Conservation (phyloP, 1,140 invertebrate genomes). For the Drosophila pachea region DNA sequence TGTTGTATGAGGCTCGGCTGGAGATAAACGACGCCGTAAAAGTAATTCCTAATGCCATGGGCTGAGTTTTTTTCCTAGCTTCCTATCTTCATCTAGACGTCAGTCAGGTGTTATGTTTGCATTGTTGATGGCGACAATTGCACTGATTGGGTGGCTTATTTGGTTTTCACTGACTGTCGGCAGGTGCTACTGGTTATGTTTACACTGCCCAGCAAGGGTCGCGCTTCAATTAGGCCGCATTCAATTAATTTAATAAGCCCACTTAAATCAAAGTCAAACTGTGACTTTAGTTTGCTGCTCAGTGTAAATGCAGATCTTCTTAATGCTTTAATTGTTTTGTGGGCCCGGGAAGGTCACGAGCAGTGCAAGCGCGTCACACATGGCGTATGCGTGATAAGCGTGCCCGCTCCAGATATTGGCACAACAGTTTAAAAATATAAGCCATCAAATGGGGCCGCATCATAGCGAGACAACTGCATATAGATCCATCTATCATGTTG, state of each 20-base stretch:
- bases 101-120: conserved; percentile 11
- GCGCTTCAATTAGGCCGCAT: background rate
- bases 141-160: background rate
- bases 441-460: too few species aligned
- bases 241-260: too few species aligned
- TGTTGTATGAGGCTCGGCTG: background rate
- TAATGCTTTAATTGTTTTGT: background rate
- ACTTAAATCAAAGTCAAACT: background rate
- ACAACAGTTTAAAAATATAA: background rate
- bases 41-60: background rate
- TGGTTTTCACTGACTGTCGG: conserved; percentile 18
- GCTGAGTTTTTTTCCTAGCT: conserved; percentile 27
- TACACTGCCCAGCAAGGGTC: background rate
- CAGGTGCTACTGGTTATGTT: conserved; percentile 39
- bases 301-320: conserved; percentile 2
- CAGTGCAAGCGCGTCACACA: background rate
- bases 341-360: background rate
- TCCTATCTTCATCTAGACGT: conserved; percentile 4
- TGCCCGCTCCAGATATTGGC: background rate
- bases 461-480: too few species aligned
- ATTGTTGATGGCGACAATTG: background rate
- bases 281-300: background rate
- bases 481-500: too few species aligned
- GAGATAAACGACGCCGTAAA: conserved; percentile 4
- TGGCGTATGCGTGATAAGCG: conserved; percentile 11